Conservation (phyloP, 2,888 invertebrate genomes). For the Amphipyra berbera region DNA sequence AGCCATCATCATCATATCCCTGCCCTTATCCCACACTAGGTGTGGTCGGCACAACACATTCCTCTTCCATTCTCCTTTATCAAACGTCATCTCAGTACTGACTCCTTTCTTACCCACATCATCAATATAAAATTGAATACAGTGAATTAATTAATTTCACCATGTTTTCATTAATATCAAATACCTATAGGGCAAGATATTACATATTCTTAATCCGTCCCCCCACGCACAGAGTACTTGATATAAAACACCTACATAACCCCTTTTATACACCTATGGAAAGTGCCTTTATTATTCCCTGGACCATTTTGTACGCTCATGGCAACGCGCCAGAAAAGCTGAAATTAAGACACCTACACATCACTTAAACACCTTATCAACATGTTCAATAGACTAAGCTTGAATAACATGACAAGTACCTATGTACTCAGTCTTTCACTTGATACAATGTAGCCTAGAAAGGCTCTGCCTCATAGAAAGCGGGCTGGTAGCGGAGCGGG, state of each 20-base stretch:
- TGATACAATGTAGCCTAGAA: not conserved
- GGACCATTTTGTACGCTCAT: not conserved
- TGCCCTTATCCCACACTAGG: too few species aligned
- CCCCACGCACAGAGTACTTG: too few species aligned
- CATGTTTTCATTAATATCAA: too few species aligned
- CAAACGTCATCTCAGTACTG: too few species aligned
- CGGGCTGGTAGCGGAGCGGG: not conserved
- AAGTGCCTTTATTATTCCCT: slow-evolving; percentile 20
- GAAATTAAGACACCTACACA: slow-evolving; percentile 22
- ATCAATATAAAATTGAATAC: too few species aligned
- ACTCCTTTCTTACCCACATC: too few species aligned
- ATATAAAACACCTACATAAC: not conserved
- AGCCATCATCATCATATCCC: too few species aligned
- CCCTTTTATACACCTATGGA: not conserved
- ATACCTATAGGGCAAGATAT: too few species aligned
- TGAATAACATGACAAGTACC: slow-evolving; percentile 35
- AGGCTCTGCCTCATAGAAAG: slow-evolving; percentile 1
- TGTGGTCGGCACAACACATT: too few species aligned
- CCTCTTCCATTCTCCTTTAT: too few species aligned
- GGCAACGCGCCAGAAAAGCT: slow-evolving; percentile 22
- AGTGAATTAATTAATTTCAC: too few species aligned
- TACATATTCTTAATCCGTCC: too few species aligned
- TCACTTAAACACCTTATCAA: slow-evolving; percentile 45
- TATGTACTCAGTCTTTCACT: slow-evolving; percentile 12
- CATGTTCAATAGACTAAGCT: slow-evolving; percentile 26